Percentiles rank a stretch among this genome's conserved stretches.
These are phyloP conservation scores for Mionectes macconnelli DNA, from an alignment of 2,113 vertebrate species.

Conservation along the genomic window DNA sequence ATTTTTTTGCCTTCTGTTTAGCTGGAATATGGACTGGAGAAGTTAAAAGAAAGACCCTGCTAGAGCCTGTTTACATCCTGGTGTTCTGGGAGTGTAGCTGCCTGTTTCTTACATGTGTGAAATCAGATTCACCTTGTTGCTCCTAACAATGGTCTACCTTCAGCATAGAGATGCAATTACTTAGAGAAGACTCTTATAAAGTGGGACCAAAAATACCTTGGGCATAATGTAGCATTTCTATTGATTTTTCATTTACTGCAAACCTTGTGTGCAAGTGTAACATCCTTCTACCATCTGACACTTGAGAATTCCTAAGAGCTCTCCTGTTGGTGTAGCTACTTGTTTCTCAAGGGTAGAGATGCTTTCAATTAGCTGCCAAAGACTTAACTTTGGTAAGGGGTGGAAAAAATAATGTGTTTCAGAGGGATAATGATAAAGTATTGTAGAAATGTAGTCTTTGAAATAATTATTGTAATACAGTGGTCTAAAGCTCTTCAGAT, in stretches of 20 bases:
- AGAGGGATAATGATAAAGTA: background rate
- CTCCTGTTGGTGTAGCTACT: background rate
- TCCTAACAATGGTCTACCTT: background rate
- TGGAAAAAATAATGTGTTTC: background rate
- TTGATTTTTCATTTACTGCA: constrained; percentile 4
- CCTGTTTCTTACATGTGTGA: background rate
- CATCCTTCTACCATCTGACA: background rate
- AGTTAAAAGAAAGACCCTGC: background rate
- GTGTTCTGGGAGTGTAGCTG: background rate
- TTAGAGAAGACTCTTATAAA: background rate
- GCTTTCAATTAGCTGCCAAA: background rate
- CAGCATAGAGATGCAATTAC: background rate
- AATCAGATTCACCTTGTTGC: background rate
- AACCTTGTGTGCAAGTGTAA: background rate
- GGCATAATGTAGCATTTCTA: background rate
- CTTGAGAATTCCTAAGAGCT: background rate
- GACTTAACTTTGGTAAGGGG: background rate
- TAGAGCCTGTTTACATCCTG: too few species aligned
- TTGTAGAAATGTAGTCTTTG: background rate
- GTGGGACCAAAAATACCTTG: background rate
- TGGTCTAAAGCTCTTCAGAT: background rate
- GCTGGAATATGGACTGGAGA: background rate
- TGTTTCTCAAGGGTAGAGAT: background rate
- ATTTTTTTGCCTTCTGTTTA: background rate
- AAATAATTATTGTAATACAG: background rate